Conservation (phyloP, 2,888 invertebrate genomes). For the Tuta absoluta region DNA sequence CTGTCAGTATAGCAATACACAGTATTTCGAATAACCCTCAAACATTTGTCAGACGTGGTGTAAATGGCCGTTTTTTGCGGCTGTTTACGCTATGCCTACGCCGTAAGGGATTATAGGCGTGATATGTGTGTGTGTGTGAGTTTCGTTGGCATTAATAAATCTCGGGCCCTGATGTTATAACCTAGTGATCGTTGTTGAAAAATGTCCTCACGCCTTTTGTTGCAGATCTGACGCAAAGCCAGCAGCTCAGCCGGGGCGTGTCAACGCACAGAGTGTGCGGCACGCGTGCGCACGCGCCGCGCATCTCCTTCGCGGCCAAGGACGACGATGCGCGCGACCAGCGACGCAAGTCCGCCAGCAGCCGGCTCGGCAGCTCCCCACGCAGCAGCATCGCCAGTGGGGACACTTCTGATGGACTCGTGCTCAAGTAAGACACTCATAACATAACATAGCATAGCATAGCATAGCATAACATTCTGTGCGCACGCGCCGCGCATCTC, state of each 20-base stretch:
- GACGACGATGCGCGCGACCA: constrained; percentile 66
- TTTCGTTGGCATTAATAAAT: too few relatives aligned
- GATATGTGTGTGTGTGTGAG: too few relatives aligned
- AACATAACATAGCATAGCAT: background rate
- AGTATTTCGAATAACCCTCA: too few relatives aligned
- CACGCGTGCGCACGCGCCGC: constrained; percentile 68
- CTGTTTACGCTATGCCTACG: too few relatives aligned
- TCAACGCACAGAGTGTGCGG: constrained; percentile 71
- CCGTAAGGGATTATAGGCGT: too few relatives aligned
- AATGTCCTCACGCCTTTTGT: too few relatives aligned
- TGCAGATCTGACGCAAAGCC: constrained; percentile 69
- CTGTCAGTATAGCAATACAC: too few relatives aligned
- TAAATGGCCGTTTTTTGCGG: too few relatives aligned
- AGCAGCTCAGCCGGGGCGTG: constrained; percentile 70
- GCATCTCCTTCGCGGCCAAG: constrained; percentile 71
- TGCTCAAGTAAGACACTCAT: constrained; percentile 77
- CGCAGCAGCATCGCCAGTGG: constrained; percentile 74
- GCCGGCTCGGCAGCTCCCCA: constrained; percentile 71
- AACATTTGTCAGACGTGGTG: too few relatives aligned
- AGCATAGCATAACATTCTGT: too few relatives aligned
- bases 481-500: constrained; percentile 73
- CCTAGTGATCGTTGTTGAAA: too few relatives aligned
- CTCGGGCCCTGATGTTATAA: too few relatives aligned
- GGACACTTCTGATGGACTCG: constrained; percentile 78
- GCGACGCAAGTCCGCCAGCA: constrained; percentile 72